Evolutionary conservation across 2,113 vertebrate species (phyloP), one percentile per base, ranked within the genome.

Genomic region (Varanus salvator): DNA sequence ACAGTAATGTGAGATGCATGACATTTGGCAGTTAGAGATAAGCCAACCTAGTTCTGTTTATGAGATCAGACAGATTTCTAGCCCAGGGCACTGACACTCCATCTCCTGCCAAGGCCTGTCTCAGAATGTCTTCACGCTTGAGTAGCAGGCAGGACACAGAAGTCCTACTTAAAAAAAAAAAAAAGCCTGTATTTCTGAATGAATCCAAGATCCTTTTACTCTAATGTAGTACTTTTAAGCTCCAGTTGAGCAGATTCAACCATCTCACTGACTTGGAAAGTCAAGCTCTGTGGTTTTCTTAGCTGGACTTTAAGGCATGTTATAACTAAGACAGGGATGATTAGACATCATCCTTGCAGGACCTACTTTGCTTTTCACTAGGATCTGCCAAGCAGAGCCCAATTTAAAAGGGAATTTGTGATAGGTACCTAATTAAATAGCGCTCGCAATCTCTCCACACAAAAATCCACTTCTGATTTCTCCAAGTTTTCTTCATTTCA

Each of bases 41-140:
- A 88, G 8, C 6, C n/a, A 81, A 82, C n/a, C 78, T 82, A 87
- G n/a, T 88, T 88, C 27, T 82, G n/a, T 72, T 88, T 60, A 82
- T 82, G 68, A 25, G 50, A 88, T 88, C n/a, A 68, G 87, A 82
- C 87, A 88, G 87, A 60, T 82, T 82, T 69, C 21, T 82, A 88
- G 87, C 87, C 78, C 27, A 74, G 19, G 52, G 78, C 68, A 64
- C 12, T 57, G 48, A n/a, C 38, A 82, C 50, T 57, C 23, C 78
- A 88, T n/a, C 34, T 82, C 78, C 78, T 88, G 87, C 66, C 87
- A 88, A 88, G 68, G 69, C 82, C 50, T 34, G 72, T 88, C 52
- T 82, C 3, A 60, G 50, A 34, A 78, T 74, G 87, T 34, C 87
- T 88, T 82, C 34, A 88, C 54, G 78, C 78, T 31, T 74, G 66